Evolutionary conservation across 64 coral and sea anemone genomes (phyloP).

Genomic region (Montipora capricornis): DNA sequence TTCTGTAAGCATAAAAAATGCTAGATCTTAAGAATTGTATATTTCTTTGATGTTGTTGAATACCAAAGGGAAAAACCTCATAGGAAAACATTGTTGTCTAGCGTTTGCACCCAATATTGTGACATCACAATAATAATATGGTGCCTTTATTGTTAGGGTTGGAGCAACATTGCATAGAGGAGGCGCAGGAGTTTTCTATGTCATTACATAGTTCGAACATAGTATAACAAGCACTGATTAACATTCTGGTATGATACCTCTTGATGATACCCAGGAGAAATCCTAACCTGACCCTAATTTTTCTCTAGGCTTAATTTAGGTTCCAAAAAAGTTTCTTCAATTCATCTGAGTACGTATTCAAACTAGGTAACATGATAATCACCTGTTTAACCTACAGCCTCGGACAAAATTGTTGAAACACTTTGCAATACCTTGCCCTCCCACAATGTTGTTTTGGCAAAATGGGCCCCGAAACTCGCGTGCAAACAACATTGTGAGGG

Average conservation of each 20-base stretch:
- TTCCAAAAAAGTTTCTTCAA: no score
- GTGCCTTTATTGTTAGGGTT: slow-evolving; percentile 60
- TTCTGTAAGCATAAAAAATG: slow-evolving; percentile 71
- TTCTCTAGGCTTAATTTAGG: no score
- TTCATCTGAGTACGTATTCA: no score
- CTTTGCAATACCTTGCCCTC: no score
- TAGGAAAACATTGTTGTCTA: slow-evolving; percentile 63
- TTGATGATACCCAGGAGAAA: no score
- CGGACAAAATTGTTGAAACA: no score
- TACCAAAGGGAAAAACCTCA: slow-evolving; percentile 70
- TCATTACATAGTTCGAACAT: neutral
- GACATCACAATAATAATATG: slow-evolving; percentile 67
- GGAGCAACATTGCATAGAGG: slow-evolving; percentile 29
- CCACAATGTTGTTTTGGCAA: no score
- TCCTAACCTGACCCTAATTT: no score
- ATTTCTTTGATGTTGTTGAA: slow-evolving; percentile 59
- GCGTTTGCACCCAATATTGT: slow-evolving; percentile 64
- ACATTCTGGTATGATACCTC: neutral
- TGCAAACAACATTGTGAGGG: no score
- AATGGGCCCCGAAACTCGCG: no score
- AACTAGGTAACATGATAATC: no score
- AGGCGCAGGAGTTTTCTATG: slow-evolving; percentile 4
- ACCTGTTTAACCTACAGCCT: no score
- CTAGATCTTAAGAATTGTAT: slow-evolving; percentile 16
- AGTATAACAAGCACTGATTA: neutral